phyloP scores from a whole-genome alignment of 1,140 invertebrate genomes.

The Brachionus asplanchnoidis region DNA sequence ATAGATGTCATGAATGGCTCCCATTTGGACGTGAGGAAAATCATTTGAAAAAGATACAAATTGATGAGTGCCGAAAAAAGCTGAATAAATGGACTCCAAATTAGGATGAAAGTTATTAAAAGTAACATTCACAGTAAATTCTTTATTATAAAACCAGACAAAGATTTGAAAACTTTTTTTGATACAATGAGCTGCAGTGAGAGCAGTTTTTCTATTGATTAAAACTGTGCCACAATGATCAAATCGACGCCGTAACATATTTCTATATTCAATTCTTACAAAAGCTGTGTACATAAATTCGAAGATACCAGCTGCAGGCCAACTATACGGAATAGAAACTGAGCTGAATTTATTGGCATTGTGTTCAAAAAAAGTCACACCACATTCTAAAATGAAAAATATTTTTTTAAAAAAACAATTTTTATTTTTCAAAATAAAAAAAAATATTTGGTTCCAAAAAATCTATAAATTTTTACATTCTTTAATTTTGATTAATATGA shows the following conservation, averaged over 20 bases:
- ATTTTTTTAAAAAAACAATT: neutral
- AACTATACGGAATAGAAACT: neutral
- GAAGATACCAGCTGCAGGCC: neutral
- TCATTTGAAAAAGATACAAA: neutral
- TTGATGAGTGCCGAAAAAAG: neutral
- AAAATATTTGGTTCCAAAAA: too few relatives aligned
- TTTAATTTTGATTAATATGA: too few relatives aligned
- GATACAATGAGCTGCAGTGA: conserved; percentile 19
- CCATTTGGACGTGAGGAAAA: conserved; percentile 26
- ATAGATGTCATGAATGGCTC: neutral
- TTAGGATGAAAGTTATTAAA: conserved; percentile 14
- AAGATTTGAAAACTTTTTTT: neutral
- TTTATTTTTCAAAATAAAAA: too few relatives aligned
- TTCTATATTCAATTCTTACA: neutral
- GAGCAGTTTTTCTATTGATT: conserved; percentile 12
- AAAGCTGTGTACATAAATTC: conserved; percentile 5
- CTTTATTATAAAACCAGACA: neutral
- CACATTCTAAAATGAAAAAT: conserved; percentile 12
- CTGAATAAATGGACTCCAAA: neutral
- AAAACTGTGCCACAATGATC: neutral
- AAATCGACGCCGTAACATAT: neutral
- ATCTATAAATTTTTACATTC: too few relatives aligned
- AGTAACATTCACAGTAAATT: neutral
- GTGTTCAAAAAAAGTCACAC: neutral
- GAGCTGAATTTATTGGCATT: neutral